Conservation (phyloP, 1,140 invertebrate species). For the Euwallacea fornicatus region DNA sequence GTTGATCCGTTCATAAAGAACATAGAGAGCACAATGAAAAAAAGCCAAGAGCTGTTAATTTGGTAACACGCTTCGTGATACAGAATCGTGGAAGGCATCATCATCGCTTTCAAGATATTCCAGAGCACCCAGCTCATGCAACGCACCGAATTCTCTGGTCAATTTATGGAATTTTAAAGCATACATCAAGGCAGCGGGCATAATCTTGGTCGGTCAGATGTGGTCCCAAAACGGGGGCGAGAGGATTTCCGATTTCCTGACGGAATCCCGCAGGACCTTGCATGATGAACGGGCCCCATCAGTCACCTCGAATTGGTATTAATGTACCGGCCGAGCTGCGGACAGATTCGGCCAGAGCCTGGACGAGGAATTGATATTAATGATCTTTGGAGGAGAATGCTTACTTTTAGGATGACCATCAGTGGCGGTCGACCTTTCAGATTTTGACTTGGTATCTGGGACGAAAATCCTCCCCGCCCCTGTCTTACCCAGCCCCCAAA, state of each 20-base stretch:
- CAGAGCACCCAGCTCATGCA: too few relatives aligned
- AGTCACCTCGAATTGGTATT: conserved; percentile 53
- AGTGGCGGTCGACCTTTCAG: not conserved
- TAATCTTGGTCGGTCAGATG: too few relatives aligned
- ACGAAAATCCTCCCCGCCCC: not conserved
- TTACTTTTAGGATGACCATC: conserved; percentile 34
- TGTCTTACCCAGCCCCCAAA: conserved; percentile 10
- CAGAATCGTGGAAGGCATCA: too few relatives aligned
- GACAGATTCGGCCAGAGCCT: conserved; percentile 48
- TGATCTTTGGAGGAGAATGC: conserved; percentile 38
- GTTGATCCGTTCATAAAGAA: too few relatives aligned
- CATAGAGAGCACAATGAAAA: too few relatives aligned
- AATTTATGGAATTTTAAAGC: too few relatives aligned
- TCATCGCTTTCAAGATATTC: too few relatives aligned
- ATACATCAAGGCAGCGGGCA: too few relatives aligned
- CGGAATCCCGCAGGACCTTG: conserved; percentile 39
- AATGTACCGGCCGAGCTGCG: conserved; percentile 49
- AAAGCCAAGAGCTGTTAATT: too few relatives aligned
- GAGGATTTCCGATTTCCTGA: conserved; percentile 31
- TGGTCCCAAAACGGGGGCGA: not conserved
- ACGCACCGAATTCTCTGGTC: too few relatives aligned
- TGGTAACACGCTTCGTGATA: too few relatives aligned
- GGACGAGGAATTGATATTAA: conserved; percentile 51
- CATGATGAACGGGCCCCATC: conserved; percentile 51
- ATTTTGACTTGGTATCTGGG: not conserved